These are phyloP conservation scores for Andrena flavipes DNA, from an alignment of 2,888 invertebrate genomes.

Conservation along the genomic window DNA sequence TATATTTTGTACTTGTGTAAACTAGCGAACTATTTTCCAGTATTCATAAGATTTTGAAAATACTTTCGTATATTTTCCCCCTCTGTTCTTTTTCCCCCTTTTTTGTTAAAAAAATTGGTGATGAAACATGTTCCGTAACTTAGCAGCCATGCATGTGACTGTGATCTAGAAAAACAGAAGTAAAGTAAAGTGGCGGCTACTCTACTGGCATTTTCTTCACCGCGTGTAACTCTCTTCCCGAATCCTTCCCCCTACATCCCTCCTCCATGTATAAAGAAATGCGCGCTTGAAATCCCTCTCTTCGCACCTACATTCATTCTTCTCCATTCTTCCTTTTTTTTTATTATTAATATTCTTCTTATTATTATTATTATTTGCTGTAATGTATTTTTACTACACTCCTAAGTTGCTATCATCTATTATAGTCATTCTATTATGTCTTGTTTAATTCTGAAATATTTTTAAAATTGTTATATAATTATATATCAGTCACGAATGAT, in stretches of 20 bases:
- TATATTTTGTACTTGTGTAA: slow-evolving; percentile 80
- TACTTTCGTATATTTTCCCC: slow-evolving; percentile 63
- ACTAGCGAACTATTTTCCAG: slow-evolving; percentile 79
- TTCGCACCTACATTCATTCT: slow-evolving; percentile 15
- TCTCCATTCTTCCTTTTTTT: slow-evolving; percentile 29
- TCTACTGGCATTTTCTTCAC: slow-evolving; percentile 78
- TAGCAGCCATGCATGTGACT: slow-evolving; percentile 81
- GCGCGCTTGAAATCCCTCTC: slow-evolving; percentile 56
- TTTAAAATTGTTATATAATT: slow-evolving; percentile 81
- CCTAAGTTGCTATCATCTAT: slow-evolving; percentile 74
- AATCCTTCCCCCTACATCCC: slow-evolving; percentile 49
- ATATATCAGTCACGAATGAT: slow-evolving; percentile 78
- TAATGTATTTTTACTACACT: slow-evolving; percentile 71
- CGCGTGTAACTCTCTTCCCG: slow-evolving; percentile 61
- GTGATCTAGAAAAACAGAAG: slow-evolving; percentile 81
- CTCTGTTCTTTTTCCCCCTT: slow-evolving; percentile 49
- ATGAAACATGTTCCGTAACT: slow-evolving; percentile 78
- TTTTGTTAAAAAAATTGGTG: slow-evolving; percentile 61
- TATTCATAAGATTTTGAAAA: slow-evolving; percentile 78
- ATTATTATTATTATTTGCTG: slow-evolving; percentile 69
- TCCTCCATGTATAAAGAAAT: slow-evolving; percentile 61
- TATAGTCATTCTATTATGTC: slow-evolving; percentile 77
- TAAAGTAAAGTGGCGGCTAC: slow-evolving; percentile 80
- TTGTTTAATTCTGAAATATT: slow-evolving; percentile 80
- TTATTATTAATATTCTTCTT: slow-evolving; percentile 29